phyloP scores from a whole-genome alignment of 1,140 invertebrate species.

The Zaprionus lachaisei region DNA sequence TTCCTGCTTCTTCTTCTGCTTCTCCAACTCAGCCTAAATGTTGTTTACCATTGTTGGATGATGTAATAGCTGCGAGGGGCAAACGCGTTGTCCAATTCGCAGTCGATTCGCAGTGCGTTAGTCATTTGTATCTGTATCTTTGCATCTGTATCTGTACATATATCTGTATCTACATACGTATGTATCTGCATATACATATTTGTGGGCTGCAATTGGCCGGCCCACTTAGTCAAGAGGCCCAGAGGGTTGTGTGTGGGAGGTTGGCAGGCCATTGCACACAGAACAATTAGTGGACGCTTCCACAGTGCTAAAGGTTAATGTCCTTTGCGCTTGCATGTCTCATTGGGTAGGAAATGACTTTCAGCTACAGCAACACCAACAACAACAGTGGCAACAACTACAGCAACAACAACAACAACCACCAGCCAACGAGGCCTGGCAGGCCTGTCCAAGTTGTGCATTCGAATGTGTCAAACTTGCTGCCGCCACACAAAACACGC shows the following conservation, averaged over 20 bases:
- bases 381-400: constrained; percentile 19
- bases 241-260: background rate
- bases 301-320: constrained; percentile 39
- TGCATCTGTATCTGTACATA: constrained; percentile 6
- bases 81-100: constrained; percentile 21
- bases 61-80: constrained; percentile 37
- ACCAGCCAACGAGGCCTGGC: constrained; percentile 10
- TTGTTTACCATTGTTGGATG: constrained; percentile 36
- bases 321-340: constrained; percentile 31
- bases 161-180: background rate
- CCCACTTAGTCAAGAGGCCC: background rate
- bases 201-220: background rate
- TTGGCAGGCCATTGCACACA: background rate
- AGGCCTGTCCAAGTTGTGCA: constrained; percentile 32
- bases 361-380: constrained; percentile 22
- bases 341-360: constrained; percentile 45
- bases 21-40: constrained; percentile 16
- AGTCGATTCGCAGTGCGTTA: constrained; percentile 37
- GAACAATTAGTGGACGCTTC: constrained; percentile 21
- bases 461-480: constrained; percentile 2
- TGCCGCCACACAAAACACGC: constrained; percentile 40
- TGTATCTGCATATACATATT: constrained; percentile 6
- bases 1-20: background rate
- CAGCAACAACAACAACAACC: constrained; percentile 7
- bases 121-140: constrained; percentile 38